Evolutionary conservation across 2,888 invertebrate genomes (phyloP), one percentile per base, ranked within the genome.

Genomic region (Protonemura montana): DNA sequence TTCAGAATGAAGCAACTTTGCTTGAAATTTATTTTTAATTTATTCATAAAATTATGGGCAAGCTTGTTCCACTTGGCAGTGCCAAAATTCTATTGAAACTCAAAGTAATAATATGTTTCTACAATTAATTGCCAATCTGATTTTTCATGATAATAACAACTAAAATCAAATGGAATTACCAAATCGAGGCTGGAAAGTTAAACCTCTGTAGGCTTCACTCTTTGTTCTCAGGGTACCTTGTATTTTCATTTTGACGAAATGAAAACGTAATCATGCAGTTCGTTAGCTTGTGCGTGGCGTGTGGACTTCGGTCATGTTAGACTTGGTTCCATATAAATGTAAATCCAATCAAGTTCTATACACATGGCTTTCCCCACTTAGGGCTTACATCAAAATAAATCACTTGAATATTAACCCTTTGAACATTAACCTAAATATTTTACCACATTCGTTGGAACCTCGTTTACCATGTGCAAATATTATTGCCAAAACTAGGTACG

Each of bases 171-270:
- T 29, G 81, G 30, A 42, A 77, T 83, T 35, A 84, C 86, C 80
- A 87, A 89, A 92, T 92, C 92, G 92, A 92, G 92, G 92, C 92
- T 92, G 92, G 92, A 92, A 92, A 92, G 92, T 91, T 89, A 88
- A 85, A 87, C 88, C 87, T 87, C 86, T 87, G 85, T 85, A 87
- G 87, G 87, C 87, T 87, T 87, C 85, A 87, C 87, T 87, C 88
- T 88, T 87, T 88, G 88, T 88, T 88, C 88, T 88, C 88, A 88
- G 88, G 88, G 88, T 88, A 86, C 82, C 78, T 87, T 59, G 59
- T 59, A 59, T 2, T 59, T 59, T 13, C 5, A 21, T 7, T 59
- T 59, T 59, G 21, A 59, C 41, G 13, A 5, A 13, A 41, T 41
- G 41, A 59, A 59, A 59, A 3, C 59, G 59, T 59, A 59, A 59